Conservation (phyloP, 2,797 vertebrate genomes). For the Eupleurogrammus muticus region DNA sequence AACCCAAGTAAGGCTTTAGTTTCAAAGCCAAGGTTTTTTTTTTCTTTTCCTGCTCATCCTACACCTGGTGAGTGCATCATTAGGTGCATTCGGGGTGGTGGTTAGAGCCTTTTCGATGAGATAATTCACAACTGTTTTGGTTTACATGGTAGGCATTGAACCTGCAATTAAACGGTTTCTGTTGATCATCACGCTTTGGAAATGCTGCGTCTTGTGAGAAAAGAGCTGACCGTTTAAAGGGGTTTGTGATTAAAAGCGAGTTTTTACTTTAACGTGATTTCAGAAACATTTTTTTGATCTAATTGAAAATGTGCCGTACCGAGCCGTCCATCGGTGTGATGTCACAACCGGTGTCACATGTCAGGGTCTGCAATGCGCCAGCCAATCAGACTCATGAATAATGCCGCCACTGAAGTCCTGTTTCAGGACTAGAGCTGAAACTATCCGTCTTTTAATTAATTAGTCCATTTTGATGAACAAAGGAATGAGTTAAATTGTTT, state of each 20-base stretch:
- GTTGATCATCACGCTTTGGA: neutral
- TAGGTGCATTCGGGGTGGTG: neutral
- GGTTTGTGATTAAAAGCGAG: too few relatives aligned
- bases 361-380: neutral
- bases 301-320: too few relatives aligned
- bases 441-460: neutral
- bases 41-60: constrained; percentile 6
- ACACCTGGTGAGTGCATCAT: constrained; percentile 37
- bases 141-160: neutral
- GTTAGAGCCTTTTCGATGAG: neutral
- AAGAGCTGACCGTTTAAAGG: too few relatives aligned
- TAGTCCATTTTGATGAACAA: neutral
- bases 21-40: constrained; percentile 43
- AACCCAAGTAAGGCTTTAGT: constrained; percentile 38
- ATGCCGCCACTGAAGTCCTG: neutral
- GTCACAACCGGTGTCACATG: too few relatives aligned
- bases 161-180: neutral
- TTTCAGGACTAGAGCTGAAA: neutral
- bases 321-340: too few relatives aligned
- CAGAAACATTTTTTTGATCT: too few relatives aligned
- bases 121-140: neutral
- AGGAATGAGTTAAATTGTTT: neutral
- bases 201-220: too few relatives aligned
- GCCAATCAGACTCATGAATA: neutral
- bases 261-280: too few relatives aligned